These are phyloP conservation scores for Copsychus sechellarum DNA, from an alignment of 2,113 vertebrate genomes.

Conservation along the genomic window DNA sequence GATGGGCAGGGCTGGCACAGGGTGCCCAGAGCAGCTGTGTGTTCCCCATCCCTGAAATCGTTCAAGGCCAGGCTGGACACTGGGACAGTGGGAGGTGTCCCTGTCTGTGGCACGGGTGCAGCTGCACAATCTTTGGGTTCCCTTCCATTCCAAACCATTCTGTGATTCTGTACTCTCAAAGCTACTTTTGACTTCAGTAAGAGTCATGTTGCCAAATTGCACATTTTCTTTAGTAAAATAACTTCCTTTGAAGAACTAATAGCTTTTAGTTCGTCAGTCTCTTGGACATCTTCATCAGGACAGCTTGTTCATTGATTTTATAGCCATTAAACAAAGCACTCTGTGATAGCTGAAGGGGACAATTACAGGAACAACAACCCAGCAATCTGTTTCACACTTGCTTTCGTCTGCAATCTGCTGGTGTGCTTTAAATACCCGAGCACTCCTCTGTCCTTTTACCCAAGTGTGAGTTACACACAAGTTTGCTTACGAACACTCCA, in stretches of 20 bases:
- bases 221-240: background rate
- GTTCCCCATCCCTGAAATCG: too few relatives aligned
- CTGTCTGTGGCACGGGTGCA: background rate
- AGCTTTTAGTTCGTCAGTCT: constrained; percentile 14
- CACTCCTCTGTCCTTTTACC: background rate
- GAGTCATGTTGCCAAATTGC: background rate
- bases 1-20: too few relatives aligned
- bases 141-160: background rate
- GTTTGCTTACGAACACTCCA: background rate
- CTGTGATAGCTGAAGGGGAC: constrained; percentile 64
- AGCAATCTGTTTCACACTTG: constrained; percentile 65
- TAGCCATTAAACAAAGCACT: constrained; percentile 60
- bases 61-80: background rate
- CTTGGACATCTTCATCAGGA: constrained; percentile 56
- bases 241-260: constrained; percentile 13
- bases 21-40: too few relatives aligned
- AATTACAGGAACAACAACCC: constrained; percentile 59
- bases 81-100: fast-evolving
- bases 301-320: constrained; percentile 62
- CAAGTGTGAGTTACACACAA: background rate
- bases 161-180: background rate
- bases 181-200: background rate
- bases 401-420: constrained; percentile 62
- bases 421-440: constrained; percentile 23
- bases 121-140: background rate